These are phyloP conservation scores for Crioceris asparagi DNA, from an alignment of 2,888 invertebrate species.

Conservation along the genomic window DNA sequence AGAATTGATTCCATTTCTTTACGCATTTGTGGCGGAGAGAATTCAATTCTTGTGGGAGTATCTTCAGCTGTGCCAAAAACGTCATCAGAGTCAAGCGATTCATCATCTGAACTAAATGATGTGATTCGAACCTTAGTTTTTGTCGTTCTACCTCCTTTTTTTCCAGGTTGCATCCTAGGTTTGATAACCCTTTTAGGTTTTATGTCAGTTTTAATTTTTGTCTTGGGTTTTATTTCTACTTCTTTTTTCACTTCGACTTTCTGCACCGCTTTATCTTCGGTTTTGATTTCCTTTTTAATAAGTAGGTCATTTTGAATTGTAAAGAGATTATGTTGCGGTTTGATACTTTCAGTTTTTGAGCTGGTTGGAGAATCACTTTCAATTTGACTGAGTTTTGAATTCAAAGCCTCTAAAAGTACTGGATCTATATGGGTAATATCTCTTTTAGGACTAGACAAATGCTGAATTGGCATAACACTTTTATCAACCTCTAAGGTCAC, in stretches of 20 bases:
- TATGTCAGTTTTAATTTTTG: conserved; percentile 47
- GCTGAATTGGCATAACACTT: conserved; percentile 47
- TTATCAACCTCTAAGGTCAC: conserved; percentile 62
- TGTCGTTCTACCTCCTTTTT: conserved; percentile 49
- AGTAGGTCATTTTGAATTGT: conserved; percentile 23
- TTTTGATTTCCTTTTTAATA: conserved; percentile 20
- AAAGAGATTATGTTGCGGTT: conserved; percentile 28
- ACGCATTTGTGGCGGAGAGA: conserved; percentile 64
- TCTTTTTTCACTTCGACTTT: conserved; percentile 24
- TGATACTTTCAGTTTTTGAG: conserved; percentile 59
- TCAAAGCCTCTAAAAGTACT: conserved; percentile 52
- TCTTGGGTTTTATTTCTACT: conserved; percentile 34
- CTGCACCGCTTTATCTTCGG: conserved; percentile 16
- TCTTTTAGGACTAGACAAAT: conserved; percentile 57
- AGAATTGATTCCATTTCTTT: conserved; percentile 66
- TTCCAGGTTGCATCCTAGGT: conserved; percentile 49
- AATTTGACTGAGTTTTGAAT: conserved; percentile 63
- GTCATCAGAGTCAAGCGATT: conserved; percentile 66
- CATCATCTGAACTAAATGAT: conserved; percentile 66
- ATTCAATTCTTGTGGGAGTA: conserved; percentile 58
- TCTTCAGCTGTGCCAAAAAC: conserved; percentile 68
- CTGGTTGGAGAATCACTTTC: conserved; percentile 68
- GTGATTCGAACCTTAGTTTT: conserved; percentile 62
- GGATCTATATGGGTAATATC: conserved; percentile 65
- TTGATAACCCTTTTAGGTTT: conserved; percentile 54